Percentiles rank a stretch among this genome's conserved stretches.
Evolutionary conservation across 2,797 vertebrate species (phyloP).

Genomic region (Lacerta bilineata): DNA sequence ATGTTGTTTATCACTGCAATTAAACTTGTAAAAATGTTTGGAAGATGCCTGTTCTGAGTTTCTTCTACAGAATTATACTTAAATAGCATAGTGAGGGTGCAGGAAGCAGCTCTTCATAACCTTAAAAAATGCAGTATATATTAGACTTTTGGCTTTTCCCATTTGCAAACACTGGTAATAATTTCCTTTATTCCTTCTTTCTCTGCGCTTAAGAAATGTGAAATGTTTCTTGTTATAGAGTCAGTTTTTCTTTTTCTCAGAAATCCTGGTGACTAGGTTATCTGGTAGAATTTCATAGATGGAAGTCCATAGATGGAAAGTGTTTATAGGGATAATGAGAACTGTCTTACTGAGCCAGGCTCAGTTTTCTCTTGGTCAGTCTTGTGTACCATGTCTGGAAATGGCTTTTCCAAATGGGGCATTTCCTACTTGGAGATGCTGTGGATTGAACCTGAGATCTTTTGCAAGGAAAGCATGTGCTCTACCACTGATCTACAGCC

Average conservation of each 20-base stretch:
- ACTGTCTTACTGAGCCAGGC: background rate
- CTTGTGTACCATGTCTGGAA: background rate
- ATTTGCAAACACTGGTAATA: background rate
- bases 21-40: conserved; percentile 1
- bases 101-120: background rate
- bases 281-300: background rate
- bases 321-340: background rate
- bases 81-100: background rate
- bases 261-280: background rate
- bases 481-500: background rate
- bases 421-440: background rate
- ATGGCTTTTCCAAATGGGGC: background rate
- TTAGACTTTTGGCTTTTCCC: background rate
- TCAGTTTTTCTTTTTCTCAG: too few species aligned
- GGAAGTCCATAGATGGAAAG: background rate
- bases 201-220: background rate
- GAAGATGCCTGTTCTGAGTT: background rate
- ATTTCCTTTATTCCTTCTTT: too few species aligned
- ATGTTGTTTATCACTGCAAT: background rate
- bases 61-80: background rate
- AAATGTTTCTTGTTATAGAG: background rate
- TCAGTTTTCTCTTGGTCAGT: background rate
- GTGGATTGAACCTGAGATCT: background rate
- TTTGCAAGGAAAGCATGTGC: background rate
- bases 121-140: background rate